Evolutionary conservation across 2,113 vertebrate genomes (phyloP), one percentile per base, ranked within the genome.

Genomic region (Alectura lathami): DNA sequence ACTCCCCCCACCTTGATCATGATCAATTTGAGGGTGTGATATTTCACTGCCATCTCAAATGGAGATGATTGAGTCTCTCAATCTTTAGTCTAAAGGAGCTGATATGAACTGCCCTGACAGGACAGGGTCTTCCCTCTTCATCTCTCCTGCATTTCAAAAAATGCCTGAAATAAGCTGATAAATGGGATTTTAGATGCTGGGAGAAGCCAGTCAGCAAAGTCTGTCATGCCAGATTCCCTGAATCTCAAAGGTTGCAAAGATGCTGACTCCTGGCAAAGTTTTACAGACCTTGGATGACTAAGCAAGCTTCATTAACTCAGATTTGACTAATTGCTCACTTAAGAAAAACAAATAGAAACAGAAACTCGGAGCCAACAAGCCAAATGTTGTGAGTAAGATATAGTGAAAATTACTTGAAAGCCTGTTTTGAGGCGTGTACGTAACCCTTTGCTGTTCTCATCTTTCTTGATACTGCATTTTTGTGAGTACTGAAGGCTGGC

Each of bases 341-440:
- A 89, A 94, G 64, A 70, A 95, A 96, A 94, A 83, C 92, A 96
- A 96, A 91, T 40, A 88, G 54, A 96, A 96, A 78, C 83, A 94
- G 75, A 86, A 89, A 74, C 34, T 74, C 45, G 4, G 83, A 94
- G 82, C 78, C 87, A 92, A 77, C 67, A 69, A 92, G 40, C 78
- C 50, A 92, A 94, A 38, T 67, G 59, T 34, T 95, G 53, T 45
- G 70, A 87, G 69, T 4, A 57, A 22, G 14, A 69, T 36, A 60
- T 13, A 85, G 91, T 78, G 63, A 64, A 74, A 73, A 87, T 18
- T 50, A 9, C 64, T 74, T 74, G 29, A 54, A 86, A 81, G 68
- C 29, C 83, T 88, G 24, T 47, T 80, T 53, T 3, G 1, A 34
- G 51, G 42, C 21, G 10, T 13, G 6, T 45, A 4, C 64, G 27